Evolutionary conservation across 2,888 invertebrate species (phyloP).

Genomic region (Yponomeuta evonymella): DNA sequence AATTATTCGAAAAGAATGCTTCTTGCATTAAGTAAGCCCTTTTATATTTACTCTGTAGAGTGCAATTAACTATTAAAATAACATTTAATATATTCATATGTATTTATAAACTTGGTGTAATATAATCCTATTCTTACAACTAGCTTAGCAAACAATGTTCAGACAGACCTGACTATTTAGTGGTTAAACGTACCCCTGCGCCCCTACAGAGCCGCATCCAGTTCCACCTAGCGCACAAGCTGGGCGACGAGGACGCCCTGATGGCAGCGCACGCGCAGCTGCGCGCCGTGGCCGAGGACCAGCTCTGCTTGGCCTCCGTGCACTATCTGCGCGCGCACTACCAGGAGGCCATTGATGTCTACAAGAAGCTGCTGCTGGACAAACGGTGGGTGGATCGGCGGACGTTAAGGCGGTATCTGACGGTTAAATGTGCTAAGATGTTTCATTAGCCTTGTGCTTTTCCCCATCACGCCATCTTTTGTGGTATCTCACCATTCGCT

Average conservation of each 20-base stretch:
- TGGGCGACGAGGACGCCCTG: conserved; percentile 89
- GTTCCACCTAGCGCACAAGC: conserved; percentile 96
- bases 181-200: conserved; percentile 30
- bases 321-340: conserved; percentile 97
- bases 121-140: no score
- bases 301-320: conserved; percentile 95
- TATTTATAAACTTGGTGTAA: no score
- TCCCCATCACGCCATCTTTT: no score
- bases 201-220: conserved; percentile 82
- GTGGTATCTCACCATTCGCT: no score
- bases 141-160: no score
- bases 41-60: no score
- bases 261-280: conserved; percentile 90
- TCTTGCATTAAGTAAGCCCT: no score
- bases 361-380: conserved; percentile 93
- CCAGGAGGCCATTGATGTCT: conserved; percentile 98
- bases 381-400: conserved; percentile 81
- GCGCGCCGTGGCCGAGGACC: conserved; percentile 94
- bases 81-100: no score
- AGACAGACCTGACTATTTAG: not conserved
- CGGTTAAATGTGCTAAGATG: no score
- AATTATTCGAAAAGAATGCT: no score
- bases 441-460: no score
- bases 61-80: no score
- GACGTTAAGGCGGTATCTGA: not conserved